phyloP scores from a whole-genome alignment of 2,113 vertebrate species.

The Nesospiza acunhae region DNA sequence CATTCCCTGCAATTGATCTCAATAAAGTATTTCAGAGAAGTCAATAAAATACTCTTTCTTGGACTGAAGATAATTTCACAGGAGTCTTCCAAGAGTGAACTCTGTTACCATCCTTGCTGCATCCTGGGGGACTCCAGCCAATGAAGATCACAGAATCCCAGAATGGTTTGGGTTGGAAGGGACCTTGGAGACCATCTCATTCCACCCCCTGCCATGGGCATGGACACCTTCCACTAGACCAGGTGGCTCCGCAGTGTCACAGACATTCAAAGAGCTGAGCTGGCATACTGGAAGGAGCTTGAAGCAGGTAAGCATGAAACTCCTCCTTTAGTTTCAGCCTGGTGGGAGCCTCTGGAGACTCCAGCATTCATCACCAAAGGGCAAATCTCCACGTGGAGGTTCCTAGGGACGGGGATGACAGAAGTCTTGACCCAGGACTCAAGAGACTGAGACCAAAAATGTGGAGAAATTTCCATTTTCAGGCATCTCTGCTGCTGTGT shows the following conservation, averaged over 20 bases:
- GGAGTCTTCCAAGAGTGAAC: background rate
- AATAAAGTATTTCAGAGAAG: background rate
- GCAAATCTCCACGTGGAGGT: background rate
- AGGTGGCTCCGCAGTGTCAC: background rate
- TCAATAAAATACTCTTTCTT: background rate
- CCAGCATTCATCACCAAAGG: constrained; percentile 1
- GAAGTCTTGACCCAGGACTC: background rate
- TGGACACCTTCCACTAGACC: background rate
- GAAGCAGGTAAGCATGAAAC: background rate
- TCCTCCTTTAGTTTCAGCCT: background rate
- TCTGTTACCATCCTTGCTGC: background rate
- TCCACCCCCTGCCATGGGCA: background rate
- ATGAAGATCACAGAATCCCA: background rate
- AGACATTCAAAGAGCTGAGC: background rate
- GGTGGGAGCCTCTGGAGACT: background rate
- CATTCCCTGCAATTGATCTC: background rate
- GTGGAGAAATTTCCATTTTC: background rate
- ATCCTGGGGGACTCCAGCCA: background rate
- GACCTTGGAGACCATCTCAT: background rate
- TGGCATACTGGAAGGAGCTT: background rate
- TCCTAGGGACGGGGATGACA: background rate
- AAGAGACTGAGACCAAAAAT: background rate
- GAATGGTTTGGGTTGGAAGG: background rate
- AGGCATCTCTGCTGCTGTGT: background rate
- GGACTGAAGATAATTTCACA: background rate